A percentile compares a stretch with the other conserved stretches of the same genome.
These are phyloP conservation scores for Gnatocerus cornutus DNA, from an alignment of 2,888 invertebrate genomes.

Conservation along the genomic window DNA sequence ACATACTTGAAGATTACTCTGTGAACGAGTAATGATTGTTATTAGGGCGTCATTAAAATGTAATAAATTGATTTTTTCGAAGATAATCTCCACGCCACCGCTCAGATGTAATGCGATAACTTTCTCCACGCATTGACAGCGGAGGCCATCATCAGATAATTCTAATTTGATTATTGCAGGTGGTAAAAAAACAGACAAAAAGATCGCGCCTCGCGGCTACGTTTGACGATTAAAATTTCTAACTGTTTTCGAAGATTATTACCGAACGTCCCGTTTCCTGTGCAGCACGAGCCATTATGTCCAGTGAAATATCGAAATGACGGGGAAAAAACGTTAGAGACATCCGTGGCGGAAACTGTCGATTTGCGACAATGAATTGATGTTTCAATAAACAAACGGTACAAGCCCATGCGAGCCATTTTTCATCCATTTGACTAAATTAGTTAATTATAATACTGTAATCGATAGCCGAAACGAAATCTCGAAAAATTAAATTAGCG, in stretches of 20 bases:
- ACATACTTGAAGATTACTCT: slow-evolving; percentile 37
- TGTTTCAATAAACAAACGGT: slow-evolving; percentile 7
- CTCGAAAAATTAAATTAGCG: slow-evolving; percentile 38
- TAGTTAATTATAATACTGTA: slow-evolving; percentile 25
- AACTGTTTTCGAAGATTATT: slow-evolving; percentile 27
- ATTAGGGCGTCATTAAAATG: slow-evolving; percentile 51
- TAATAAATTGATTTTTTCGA: slow-evolving; percentile 50
- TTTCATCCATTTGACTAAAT: slow-evolving; percentile 30
- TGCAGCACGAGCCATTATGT: slow-evolving; percentile 41
- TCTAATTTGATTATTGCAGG: slow-evolving; percentile 25
- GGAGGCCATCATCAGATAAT: slow-evolving; percentile 10
- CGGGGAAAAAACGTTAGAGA: slow-evolving; percentile 9
- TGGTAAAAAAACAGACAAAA: slow-evolving; percentile 6
- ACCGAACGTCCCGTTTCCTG: slow-evolving; percentile 34
- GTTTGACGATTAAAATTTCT: slow-evolving; percentile 37
- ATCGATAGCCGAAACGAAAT: slow-evolving; percentile 36
- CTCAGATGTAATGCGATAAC: slow-evolving; percentile 39
- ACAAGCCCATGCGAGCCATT: background rate
- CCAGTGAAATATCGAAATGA: slow-evolving; percentile 39
- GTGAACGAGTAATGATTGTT: slow-evolving; percentile 45
- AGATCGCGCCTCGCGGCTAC: slow-evolving; percentile 7
- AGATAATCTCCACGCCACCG: slow-evolving; percentile 12
- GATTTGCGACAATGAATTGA: slow-evolving; percentile 17
- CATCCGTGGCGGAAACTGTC: slow-evolving; percentile 32
- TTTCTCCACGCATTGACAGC: slow-evolving; percentile 29